Percentiles rank a stretch among this genome's conserved stretches.
phyloP scores from a whole-genome alignment of 2,888 invertebrate species.

The Petrophora chlorosata region DNA sequence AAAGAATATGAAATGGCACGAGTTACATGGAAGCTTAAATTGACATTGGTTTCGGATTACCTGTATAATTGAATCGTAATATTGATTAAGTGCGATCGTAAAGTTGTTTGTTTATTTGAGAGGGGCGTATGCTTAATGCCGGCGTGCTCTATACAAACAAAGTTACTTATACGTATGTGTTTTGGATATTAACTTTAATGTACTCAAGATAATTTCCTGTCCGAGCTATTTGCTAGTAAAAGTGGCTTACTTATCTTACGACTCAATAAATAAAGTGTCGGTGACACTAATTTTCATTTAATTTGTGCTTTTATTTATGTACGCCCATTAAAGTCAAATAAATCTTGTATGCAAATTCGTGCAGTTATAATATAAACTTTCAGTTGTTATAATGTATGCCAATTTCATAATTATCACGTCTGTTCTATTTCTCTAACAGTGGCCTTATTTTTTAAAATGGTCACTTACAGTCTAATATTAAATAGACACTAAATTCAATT shows the following conservation, averaged over 20 bases:
- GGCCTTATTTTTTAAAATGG: too few relatives aligned
- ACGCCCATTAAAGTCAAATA: not conserved
- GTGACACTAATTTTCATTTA: too few relatives aligned
- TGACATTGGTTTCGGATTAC: not conserved
- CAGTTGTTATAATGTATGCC: not conserved
- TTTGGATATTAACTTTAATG: too few relatives aligned
- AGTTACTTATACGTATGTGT: too few relatives aligned
- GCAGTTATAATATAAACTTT: not conserved
- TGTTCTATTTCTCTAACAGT: not conserved
- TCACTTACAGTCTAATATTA: not conserved
- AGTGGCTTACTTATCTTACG: too few relatives aligned
- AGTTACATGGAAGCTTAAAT: not conserved
- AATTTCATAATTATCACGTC: not conserved
- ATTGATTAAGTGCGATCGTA: not conserved
- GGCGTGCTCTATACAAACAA: too few relatives aligned
- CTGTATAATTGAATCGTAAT: constrained; percentile 2
- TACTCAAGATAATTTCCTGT: too few relatives aligned
- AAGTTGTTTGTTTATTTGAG: not conserved
- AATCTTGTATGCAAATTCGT: not conserved
- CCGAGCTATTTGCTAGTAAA: too few relatives aligned
- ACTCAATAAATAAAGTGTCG: too few relatives aligned
- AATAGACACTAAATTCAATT: not conserved
- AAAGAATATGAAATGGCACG: not conserved
- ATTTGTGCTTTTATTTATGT: not conserved
- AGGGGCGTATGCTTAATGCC: too few relatives aligned